Percentiles rank a stretch among this genome's conserved stretches.
These are phyloP conservation scores for Eupithecia abbreviata DNA, from an alignment of 2,888 invertebrate species.

Conservation along the genomic window DNA sequence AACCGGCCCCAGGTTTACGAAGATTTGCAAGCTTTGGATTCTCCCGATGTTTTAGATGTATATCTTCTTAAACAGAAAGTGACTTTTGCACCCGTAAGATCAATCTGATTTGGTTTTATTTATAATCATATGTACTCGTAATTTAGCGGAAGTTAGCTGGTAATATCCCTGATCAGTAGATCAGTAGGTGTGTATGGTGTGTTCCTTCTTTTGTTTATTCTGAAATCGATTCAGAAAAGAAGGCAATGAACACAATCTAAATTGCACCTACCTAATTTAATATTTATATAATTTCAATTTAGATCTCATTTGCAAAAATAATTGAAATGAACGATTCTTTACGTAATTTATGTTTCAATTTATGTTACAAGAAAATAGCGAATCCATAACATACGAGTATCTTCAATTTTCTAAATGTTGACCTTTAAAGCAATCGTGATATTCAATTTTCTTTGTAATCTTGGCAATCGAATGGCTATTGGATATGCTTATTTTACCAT, in stretches of 20 bases:
- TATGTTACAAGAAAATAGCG: not conserved
- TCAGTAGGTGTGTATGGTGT: not conserved
- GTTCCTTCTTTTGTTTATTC: not conserved
- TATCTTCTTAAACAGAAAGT: not conserved
- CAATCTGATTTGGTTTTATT: not conserved
- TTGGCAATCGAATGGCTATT: not conserved
- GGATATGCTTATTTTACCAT: not conserved
- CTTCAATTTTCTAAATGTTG: not conserved
- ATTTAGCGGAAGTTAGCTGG: not conserved
- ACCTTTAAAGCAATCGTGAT: not conserved
- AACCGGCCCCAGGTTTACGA: conserved; percentile 7
- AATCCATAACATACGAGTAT: not conserved
- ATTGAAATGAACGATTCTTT: not conserved
- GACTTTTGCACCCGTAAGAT: not conserved
- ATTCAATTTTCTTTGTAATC: not conserved
- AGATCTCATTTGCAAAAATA: too few species aligned
- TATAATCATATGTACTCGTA: not conserved
- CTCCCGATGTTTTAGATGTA: not conserved
- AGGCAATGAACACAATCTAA: too few species aligned
- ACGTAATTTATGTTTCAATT: not conserved
- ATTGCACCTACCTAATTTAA: too few species aligned
- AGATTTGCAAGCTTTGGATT: conserved; percentile 7
- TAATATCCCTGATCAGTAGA: not conserved
- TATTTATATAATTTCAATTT: too few species aligned
- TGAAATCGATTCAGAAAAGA: too few species aligned